These are phyloP conservation scores for Cassiopea xamachana DNA, from an alignment of 30 jellyfish, hydroid and myxozoan species.

Conservation along the genomic window DNA sequence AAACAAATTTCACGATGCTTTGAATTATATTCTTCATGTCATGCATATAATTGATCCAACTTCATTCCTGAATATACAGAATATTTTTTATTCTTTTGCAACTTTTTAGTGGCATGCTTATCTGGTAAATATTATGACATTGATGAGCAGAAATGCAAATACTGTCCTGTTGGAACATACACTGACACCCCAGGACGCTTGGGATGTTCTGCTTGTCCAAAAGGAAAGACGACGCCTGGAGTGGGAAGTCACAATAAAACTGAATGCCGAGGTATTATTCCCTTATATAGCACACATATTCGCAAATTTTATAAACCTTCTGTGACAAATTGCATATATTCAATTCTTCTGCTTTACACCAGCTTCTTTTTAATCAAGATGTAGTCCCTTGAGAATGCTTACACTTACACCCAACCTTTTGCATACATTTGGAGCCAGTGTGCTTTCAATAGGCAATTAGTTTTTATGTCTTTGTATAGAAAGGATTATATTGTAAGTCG, in stretches of 20 bases:
- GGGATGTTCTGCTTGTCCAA: constrained; percentile 94
- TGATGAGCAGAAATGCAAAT: constrained; percentile 59
- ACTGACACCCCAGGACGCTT: constrained; percentile 89
- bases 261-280: constrained; percentile 83
- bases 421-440: too few relatives aligned
- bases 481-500: background rate
- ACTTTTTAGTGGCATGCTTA: constrained; percentile 81
- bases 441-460: too few relatives aligned
- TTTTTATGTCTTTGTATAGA: background rate
- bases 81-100: background rate
- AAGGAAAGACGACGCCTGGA: constrained; percentile 87
- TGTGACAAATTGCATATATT: background rate
- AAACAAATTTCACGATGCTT: too few relatives aligned
- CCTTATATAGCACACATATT: background rate
- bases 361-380: too few relatives aligned
- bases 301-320: background rate
- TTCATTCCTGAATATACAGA: background rate
- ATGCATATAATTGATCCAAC: background rate
- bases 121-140: constrained; percentile 88
- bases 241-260: constrained; percentile 84
- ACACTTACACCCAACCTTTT: too few relatives aligned
- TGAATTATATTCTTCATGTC: too few relatives aligned
- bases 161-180: constrained; percentile 96
- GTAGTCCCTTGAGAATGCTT: background rate
- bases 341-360: background rate